Base-by-base conservation (phyloP, 2,888 invertebrate genomes). In the Neoscelio sp. region DNA sequence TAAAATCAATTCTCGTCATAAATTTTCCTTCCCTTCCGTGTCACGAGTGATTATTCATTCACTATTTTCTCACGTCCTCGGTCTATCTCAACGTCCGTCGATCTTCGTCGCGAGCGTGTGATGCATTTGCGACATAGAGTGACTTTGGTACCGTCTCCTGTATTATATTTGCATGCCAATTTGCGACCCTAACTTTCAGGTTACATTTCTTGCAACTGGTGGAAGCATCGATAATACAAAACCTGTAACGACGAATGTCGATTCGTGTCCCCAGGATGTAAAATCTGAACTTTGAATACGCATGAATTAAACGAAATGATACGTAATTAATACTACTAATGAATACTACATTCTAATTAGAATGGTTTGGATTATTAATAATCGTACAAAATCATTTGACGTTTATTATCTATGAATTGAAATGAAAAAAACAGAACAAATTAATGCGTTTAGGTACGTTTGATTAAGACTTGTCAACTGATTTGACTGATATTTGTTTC, bases 171-270 rank as follows among this genome's bases (percentile, higher is more conserved):
- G 40, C 12, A 13, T 23, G 6, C 23, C 23, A 23, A 3, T 4
- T 23, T 23, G 4, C 30, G 35, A 48, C 35, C 38, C 38, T 23
- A 48, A 35, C 62, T 64, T 64, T 64, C 62, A 64, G 35, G 48
- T 48, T 38, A 48, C 23, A 20, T 17, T 48, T 64, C 23, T 64
- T 48, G n/a, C n/a, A 33, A 33, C 23, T 23, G 6, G 23, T 6
- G n/a, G n/a, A n/a, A 23, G 6, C 6, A 6, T 6, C 23, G 6
- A 23, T 23, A 23, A 4, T 23, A 23, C 23, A 23, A 23, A 23
- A 23, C 4, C 23, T 4, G 23, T 23, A 23, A 4, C 6, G 6
- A 23, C 6, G 3, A 23, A 23, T 23, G 23, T 23, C 23, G 23
- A 23, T 23, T 3, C 23, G 23, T 23, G 6, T 23, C 6, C 23